A percentile compares a stretch with the other conserved stretches of the same genome.
phyloP scores from a whole-genome alignment of 2,113 vertebrate species.

The Clinocottus analis region DNA sequence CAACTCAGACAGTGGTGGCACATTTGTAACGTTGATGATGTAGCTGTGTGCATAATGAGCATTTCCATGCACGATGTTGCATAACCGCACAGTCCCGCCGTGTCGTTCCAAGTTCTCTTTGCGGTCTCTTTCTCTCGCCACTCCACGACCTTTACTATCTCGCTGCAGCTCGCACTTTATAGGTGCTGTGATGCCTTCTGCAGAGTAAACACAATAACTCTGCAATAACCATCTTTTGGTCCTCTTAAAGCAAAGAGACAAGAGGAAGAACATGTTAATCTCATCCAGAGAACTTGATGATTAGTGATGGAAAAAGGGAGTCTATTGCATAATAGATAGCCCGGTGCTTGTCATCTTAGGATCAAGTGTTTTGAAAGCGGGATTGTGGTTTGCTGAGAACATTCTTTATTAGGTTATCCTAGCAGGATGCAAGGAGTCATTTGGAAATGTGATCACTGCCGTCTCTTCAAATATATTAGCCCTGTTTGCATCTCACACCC shows the following conservation, averaged over 20 bases:
- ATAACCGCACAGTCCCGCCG: slow-evolving; percentile 23
- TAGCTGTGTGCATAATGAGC: background rate
- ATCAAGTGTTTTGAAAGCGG: slow-evolving; percentile 61
- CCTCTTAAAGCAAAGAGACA: slow-evolving; percentile 21
- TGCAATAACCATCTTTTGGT: background rate
- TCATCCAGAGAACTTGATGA: slow-evolving; percentile 31
- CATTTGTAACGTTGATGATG: slow-evolving; percentile 7
- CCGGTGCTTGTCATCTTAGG: slow-evolving; percentile 51
- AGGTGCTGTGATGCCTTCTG: slow-evolving; percentile 22
- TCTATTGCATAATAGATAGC: slow-evolving; percentile 58
- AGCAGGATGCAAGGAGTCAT: slow-evolving; percentile 44
- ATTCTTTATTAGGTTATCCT: slow-evolving; percentile 47
- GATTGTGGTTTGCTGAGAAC: slow-evolving; percentile 59
- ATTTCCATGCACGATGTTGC: slow-evolving; percentile 33
- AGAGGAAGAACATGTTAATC: slow-evolving; percentile 26
- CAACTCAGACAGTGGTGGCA: background rate
- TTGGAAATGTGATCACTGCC: slow-evolving; percentile 62
- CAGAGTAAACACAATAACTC: slow-evolving; percentile 2
- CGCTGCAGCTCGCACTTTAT: slow-evolving; percentile 21
- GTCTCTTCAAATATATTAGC: slow-evolving; percentile 64
- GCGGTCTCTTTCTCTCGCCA: slow-evolving; percentile 17
- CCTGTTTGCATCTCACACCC: slow-evolving; percentile 67
- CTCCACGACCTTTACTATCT: slow-evolving; percentile 45
- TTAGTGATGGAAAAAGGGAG: slow-evolving; percentile 19
- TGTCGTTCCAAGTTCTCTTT: slow-evolving; percentile 26